These are phyloP conservation scores for Aeoliscus strigatus DNA, from an alignment of 2,797 vertebrate species.

Conservation along the genomic window DNA sequence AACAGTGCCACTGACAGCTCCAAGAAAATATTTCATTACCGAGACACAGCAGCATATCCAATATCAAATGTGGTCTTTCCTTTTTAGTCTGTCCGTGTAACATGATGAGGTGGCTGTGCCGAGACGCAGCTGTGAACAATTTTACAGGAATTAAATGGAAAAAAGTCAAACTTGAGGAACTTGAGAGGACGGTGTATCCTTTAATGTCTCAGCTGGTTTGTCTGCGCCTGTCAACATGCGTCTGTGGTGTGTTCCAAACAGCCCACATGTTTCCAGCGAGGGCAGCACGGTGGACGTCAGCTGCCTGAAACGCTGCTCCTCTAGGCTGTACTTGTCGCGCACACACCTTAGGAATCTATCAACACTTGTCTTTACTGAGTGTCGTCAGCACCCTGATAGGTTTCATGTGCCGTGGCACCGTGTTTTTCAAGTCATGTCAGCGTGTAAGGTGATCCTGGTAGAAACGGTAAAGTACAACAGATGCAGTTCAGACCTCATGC, in stretches of 20 bases:
- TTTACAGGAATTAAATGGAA: conserved; percentile 52
- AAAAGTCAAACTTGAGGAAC: conserved; percentile 50
- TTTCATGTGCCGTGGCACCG: conserved; percentile 42
- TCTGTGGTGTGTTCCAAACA: conserved; percentile 49
- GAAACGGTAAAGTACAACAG: too few relatives aligned
- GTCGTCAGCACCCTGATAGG: conserved; percentile 30
- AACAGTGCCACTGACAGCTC: conserved; percentile 42
- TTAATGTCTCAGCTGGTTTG: conserved; percentile 61
- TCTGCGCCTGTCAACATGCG: conserved; percentile 57
- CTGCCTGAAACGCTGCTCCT: conserved; percentile 53
- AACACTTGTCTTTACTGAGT: conserved; percentile 30
- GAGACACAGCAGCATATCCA: conserved; percentile 56
- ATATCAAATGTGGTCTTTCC: conserved; percentile 58
- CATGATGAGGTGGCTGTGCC: conserved; percentile 56
- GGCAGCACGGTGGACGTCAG: conserved; percentile 57
- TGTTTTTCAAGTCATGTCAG: conserved; percentile 49
- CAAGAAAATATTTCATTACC: conserved; percentile 59
- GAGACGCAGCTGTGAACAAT: conserved; percentile 55
- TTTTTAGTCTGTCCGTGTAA: conserved; percentile 51
- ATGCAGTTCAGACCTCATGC: too few relatives aligned
- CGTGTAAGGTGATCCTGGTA: not conserved
- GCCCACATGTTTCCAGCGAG: conserved; percentile 60
- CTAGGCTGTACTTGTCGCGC: conserved; percentile 13
- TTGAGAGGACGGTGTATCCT: conserved; percentile 58
- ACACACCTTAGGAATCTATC: conserved; percentile 52